Evolutionary conservation across 2,888 invertebrate species (phyloP), one percentile per base, ranked within the genome.

Genomic region (Miltochrista miniata): DNA sequence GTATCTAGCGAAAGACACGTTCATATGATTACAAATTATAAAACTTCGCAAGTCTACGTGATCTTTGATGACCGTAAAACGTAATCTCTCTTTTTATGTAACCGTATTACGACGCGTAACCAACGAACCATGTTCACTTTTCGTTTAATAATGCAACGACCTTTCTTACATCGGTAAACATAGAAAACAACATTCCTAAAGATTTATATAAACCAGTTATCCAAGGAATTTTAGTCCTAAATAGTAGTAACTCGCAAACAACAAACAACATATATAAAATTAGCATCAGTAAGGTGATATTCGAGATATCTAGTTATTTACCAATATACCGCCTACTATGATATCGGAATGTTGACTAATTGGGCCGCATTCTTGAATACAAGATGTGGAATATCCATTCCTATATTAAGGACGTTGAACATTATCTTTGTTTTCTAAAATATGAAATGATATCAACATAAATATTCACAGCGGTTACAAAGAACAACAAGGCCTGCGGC

Each of bases 341-440:
- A 58, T 56, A 64, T 73, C 59, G 86, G 89, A 88, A 89, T 90
- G 89, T 79, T 61, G 85, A 79, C 83, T 81, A 82, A 87, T 84
- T 83, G 74, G 75, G 83, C 85, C 72, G 68, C 89, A 90, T 90
- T 90, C 90, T 78, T 85, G 82, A 82, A 84, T 86, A 85, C 69
- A 75, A 83, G 63, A 85, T 81, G 76, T 76, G 65, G 74, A 77
- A 78, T 80, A 83, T 79, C 74, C 73, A 74, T 79, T 81, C 70
- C 68, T 63, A 74, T 83, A 15, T 38, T 38, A 87, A 87, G 87
- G 85, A 87, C 85, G 81, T 77, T 70, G 59, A 70, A 61, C 54
- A 70, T 51, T 54, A 70, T 64, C 62, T 51, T 61, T 61, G 42
- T 61, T 65, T 65, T 59, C 54, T 57, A 53, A 56, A 53, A 48